A percentile compares a stretch with the other conserved stretches of the same genome.
These are phyloP conservation scores for Byasa hedistus DNA, from an alignment of 2,888 invertebrate genomes.

Conservation along the genomic window DNA sequence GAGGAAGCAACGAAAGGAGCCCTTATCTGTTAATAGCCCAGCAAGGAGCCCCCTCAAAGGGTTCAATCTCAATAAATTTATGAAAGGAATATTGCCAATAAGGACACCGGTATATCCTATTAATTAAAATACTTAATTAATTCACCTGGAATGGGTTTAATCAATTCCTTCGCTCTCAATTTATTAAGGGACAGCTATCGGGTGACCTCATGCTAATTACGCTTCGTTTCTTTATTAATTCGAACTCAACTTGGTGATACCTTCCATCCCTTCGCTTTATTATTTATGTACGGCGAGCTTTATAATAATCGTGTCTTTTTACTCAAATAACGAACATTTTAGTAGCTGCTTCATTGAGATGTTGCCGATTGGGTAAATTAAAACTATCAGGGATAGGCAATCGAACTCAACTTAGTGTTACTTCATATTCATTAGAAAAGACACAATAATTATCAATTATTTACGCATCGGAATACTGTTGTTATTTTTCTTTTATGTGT, in stretches of 20 bases:
- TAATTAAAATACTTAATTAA: conserved; percentile 81
- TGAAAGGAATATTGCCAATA: conserved; percentile 80
- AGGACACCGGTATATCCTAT: conserved; percentile 76
- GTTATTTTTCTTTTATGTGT: no score
- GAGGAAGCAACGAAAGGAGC: conserved; percentile 40
- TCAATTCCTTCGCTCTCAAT: conserved; percentile 75
- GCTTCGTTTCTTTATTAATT: conserved; percentile 34
- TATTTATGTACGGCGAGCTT: conserved; percentile 10
- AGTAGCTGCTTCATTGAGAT: neutral
- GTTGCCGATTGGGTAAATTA: no score
- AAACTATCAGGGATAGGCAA: no score
- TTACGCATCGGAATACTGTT: no score
- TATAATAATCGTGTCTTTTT: conserved; percentile 7
- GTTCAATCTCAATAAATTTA: conserved; percentile 78
- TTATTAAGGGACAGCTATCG: conserved; percentile 69
- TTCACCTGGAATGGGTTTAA: conserved; percentile 80
- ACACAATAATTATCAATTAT: no score
- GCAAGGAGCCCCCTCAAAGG: conserved; percentile 60
- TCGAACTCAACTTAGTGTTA: no score
- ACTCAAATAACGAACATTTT: neutral
- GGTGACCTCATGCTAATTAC: conserved; percentile 45
- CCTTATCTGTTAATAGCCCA: conserved; percentile 66
- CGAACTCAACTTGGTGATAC: conserved; percentile 12
- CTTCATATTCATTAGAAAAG: no score
- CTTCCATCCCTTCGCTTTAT: neutral